Evolutionary conservation across 2,797 vertebrate genomes (phyloP), one percentile per base, ranked within the genome.

Genomic region (Tokudaia muenninki): DNA sequence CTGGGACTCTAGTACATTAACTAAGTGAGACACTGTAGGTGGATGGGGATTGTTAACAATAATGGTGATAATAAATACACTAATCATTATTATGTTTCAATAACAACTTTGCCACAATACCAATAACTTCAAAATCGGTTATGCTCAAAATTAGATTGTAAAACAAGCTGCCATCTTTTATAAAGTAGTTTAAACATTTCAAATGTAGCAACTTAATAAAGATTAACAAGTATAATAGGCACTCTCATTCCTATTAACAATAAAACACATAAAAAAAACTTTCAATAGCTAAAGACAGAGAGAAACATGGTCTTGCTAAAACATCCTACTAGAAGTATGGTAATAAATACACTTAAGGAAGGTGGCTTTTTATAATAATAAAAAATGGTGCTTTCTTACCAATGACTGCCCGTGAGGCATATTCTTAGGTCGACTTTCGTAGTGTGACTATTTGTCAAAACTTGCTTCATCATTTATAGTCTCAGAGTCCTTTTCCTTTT

Each of bases 381-480:
- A 97, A 57, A 96, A 74, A 96, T 92, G 92, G 50, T 93, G 59
- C 61, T 90, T 98, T 97, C 95, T 97, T 87, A 90, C 52, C 93
- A 98, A 86, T 95, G 98, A 96, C 79, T 98, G 95, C 89, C 97
- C 59, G 19, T 87, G 96, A 98, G 97, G 96, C 97, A 98, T 97
- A 91, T 82, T 98, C 88, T 97, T 97, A 97, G 97, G 88, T 98
- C 81, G 92, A 96, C 92, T 98, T 90, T 93, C 55, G 29, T 65
- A 90, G 52, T 97, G 90, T 59, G 95, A 92, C 88, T 97, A 97
- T 98, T 98, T 98, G 98, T 98, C 94, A 95, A 98, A 98, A 96
- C 84, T 98, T 87, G 97, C 98, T 98, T 98, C 98, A 99, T 98
- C 98, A 98, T 98, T 99, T 98, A 98, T 77, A 98, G 91, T 96